Percentiles rank a stretch among this genome's conserved stretches.
phyloP scores from a whole-genome alignment of 2,797 vertebrate species.

The Smutsia temminckii region DNA sequence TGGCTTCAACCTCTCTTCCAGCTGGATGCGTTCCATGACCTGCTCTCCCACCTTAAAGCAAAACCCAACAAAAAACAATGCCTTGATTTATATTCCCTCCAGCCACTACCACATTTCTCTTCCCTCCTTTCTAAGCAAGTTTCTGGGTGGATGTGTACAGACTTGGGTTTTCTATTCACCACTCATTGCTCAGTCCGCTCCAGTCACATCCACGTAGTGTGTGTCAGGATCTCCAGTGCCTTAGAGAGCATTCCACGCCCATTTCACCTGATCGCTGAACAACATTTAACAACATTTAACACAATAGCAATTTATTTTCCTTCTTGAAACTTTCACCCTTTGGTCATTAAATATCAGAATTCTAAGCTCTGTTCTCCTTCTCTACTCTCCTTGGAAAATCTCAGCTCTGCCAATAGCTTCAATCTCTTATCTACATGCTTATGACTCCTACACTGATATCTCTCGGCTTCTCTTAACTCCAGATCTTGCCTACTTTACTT shows the following conservation, averaged over 20 bases:
- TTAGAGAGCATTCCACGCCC: background rate
- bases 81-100: background rate
- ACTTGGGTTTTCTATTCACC: background rate
- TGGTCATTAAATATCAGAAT: background rate
- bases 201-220: background rate
- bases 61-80: background rate
- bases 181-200: background rate
- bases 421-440: background rate
- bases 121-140: background rate
- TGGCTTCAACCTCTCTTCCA: background rate
- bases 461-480: background rate
- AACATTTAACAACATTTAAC: background rate
- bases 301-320: background rate
- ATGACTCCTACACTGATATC: no score
- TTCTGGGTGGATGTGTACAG: background rate
- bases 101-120: background rate
- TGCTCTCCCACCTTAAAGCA: background rate
- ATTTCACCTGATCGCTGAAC: background rate
- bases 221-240: fast-evolving
- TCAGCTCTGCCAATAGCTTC: background rate
- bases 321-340: background rate
- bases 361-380: background rate
- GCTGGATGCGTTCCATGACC: background rate
- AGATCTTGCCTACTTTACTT: background rate
- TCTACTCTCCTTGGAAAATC: background rate